A percentile compares a stretch with the other conserved stretches of the same genome.
Conservation (phyloP, 1,140 invertebrate genomes). For the Lutraria rhynchaena region DNA sequence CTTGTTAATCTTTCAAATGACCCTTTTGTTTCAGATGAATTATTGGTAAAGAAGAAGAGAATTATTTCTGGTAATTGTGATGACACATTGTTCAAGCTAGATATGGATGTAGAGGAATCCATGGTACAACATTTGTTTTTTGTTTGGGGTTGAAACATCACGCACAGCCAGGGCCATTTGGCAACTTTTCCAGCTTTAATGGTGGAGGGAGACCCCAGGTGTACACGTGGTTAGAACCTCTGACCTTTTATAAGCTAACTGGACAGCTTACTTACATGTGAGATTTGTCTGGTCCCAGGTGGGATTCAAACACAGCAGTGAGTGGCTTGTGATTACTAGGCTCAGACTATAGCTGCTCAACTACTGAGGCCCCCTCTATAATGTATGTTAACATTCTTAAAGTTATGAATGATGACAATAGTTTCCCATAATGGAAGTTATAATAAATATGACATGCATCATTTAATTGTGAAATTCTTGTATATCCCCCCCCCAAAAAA, state of each 20-base stretch:
- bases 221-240: neutral
- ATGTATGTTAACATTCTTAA: no score
- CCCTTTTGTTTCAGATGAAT: neutral
- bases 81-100: neutral
- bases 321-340: no score
- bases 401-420: no score
- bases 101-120: slow-evolving; percentile 18
- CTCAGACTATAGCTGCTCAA: no score
- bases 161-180: no score
- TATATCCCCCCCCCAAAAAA: neutral
- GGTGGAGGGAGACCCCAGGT: neutral
- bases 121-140: neutral
- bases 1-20: no score
- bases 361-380: no score
- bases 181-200: neutral
- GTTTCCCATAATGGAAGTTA: neutral
- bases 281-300: no score
- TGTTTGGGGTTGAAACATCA: neutral
- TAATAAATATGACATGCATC: neutral
- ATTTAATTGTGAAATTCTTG: no score
- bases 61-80: slow-evolving; percentile 1
- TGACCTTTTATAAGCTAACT: neutral
- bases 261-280: no score
- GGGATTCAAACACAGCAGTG: no score
- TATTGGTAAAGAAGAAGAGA: slow-evolving; percentile 9